Evolutionary conservation across 2,888 invertebrate species (phyloP), one percentile per base, ranked within the genome.

Genomic region (Argyresthia albistria): DNA sequence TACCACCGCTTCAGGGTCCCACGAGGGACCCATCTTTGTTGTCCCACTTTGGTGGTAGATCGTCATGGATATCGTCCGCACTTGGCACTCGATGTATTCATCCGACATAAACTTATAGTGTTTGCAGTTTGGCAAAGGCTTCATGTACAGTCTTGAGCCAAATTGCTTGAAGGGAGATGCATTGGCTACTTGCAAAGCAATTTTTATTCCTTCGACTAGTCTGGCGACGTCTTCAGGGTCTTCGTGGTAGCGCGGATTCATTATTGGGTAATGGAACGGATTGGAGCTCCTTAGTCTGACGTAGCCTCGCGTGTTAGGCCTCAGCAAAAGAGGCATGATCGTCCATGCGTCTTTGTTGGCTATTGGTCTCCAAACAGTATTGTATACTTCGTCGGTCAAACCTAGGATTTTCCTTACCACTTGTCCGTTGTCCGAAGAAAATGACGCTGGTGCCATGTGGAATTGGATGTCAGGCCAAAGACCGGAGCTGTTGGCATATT

Each of bases 161-260:
- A 95, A 95, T 67, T 94, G 94, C 63, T 92, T 91, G 67, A 96
- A 96, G 0, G 94, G 93, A 54, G 91, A 89, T 0, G 94, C 92
- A 60, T 94, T 91, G 54, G 93, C 92, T 4, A 96, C 91, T 62
- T 89, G 76, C 36, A 94, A 61, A 0, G 94, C 94, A 54, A 94
- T 91, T 67, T 93, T 94, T 1, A 93, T 92, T 2, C 95, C 96
- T 75, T 96, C 96, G 0, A 96, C 93, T n/a, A 97, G 80, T 0
- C 92, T 91, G 53, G 92, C 90, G 0, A 95, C 93, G 70, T 94
- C 96, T 54, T 89, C 71, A 0, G 93, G 92, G 73, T 97, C 92
- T 56, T 93, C 92, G 62, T 97, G 94, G 72, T 99, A 99, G 68
- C 97, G 96, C 1, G 98, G 95, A 74, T 98, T 92, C 72, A 99